These are phyloP conservation scores for Solea solea DNA, from an alignment of 2,113 vertebrate genomes.

Conservation along the genomic window DNA sequence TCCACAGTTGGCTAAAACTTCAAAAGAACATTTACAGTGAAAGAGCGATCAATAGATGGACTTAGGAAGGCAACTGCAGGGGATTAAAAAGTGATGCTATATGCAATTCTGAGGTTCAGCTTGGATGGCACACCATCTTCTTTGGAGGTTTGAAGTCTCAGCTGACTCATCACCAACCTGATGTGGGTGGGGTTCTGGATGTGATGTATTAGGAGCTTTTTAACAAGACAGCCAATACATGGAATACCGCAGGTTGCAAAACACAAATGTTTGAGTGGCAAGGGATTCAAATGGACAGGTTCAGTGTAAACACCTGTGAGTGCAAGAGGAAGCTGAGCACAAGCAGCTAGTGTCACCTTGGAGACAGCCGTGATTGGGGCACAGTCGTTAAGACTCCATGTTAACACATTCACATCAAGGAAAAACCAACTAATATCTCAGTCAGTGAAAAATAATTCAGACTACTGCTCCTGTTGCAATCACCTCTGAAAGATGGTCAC, in stretches of 20 bases:
- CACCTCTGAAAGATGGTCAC: constrained; percentile 20
- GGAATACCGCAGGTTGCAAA: constrained; percentile 1
- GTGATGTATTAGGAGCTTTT: not conserved
- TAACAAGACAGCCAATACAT: not conserved
- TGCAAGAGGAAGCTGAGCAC: not conserved
- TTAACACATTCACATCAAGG: constrained; percentile 25
- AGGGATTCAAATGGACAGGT: not conserved
- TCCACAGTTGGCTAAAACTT: constrained; percentile 24
- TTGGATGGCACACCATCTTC: constrained; percentile 3
- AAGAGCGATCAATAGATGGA: constrained; percentile 48
- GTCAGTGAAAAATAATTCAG: not conserved
- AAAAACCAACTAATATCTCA: constrained; percentile 4
- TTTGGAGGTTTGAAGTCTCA: constrained; percentile 20
- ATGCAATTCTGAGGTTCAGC: constrained; percentile 35
- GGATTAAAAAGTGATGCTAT: constrained; percentile 34
- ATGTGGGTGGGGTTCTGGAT: constrained; percentile 3
- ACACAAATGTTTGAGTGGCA: not conserved
- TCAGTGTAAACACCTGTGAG: constrained; percentile 20
- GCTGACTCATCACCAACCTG: constrained; percentile 40
- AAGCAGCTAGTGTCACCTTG: constrained; percentile 26
- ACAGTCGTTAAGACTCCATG: not conserved
- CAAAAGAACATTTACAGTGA: constrained; percentile 18
- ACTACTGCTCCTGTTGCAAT: constrained; percentile 29
- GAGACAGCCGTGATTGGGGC: not conserved
- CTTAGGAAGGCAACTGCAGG: constrained; percentile 7